Conservation (phyloP, 2,113 vertebrate species). For the Pimephales promelas region DNA sequence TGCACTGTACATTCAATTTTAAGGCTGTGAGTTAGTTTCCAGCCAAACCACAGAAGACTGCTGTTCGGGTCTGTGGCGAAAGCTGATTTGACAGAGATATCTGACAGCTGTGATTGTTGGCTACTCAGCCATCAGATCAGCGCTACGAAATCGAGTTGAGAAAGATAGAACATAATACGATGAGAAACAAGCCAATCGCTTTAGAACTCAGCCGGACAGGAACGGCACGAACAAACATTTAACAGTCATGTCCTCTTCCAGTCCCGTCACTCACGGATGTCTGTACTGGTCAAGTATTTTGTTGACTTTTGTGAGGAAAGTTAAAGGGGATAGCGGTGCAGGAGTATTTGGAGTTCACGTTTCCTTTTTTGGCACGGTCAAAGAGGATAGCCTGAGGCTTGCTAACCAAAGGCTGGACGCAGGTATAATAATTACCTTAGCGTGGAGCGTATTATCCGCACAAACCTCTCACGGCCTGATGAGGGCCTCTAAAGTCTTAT, state of each 20-base stretch:
- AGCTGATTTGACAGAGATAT: constrained; percentile 56
- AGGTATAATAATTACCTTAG: constrained; percentile 59
- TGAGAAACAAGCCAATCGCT: constrained; percentile 40
- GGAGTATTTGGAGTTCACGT: constrained; percentile 12
- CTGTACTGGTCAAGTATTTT: constrained; percentile 1
- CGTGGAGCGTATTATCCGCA: constrained; percentile 49
- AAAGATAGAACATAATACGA: constrained; percentile 44
- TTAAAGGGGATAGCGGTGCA: neutral
- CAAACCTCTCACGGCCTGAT: constrained; percentile 36
- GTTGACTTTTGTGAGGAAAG: neutral
- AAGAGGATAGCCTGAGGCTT: constrained; percentile 38
- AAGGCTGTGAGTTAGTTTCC: constrained; percentile 39
- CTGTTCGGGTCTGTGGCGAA: constrained; percentile 43
- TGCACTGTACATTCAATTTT: constrained; percentile 54
- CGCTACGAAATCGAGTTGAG: constrained; percentile 45
- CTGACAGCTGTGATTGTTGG: constrained; percentile 59
- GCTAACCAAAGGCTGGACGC: constrained; percentile 56
- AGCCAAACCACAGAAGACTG: constrained; percentile 16
- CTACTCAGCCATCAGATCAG: constrained; percentile 46
- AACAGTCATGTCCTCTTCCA: constrained; percentile 32
- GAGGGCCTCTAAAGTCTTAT: constrained; percentile 54
- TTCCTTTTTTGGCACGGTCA: constrained; percentile 3
- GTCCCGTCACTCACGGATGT: constrained; percentile 25
- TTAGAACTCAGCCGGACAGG: neutral
- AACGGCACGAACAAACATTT: constrained; percentile 36